Percentiles rank a stretch among this genome's conserved stretches.
Conservation (phyloP, 1,140 invertebrate species). For the Bombus cullumanus region DNA sequence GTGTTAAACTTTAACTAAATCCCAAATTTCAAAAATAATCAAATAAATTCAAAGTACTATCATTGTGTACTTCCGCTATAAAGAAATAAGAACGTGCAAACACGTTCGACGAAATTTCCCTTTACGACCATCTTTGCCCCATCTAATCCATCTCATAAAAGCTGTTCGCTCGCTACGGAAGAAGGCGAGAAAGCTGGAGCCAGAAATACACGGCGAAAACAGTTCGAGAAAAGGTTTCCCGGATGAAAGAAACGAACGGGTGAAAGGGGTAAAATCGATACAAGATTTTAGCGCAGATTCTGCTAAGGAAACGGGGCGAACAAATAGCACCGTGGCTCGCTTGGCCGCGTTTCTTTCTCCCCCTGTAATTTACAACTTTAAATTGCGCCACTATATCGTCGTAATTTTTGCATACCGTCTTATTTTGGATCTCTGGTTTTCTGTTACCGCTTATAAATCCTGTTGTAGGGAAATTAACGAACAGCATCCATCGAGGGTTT, state of each 20-base stretch:
- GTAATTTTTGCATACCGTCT: not conserved
- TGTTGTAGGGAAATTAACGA: not conserved
- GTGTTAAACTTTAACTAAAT: not conserved
- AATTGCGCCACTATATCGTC: conserved; percentile 3
- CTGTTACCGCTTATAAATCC: not conserved
- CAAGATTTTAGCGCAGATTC: conserved; percentile 46
- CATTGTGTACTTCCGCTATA: not conserved
- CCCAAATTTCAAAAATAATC: not conserved
- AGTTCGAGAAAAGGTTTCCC: conserved; percentile 15
- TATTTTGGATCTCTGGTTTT: not conserved
- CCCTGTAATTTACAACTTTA: not conserved
- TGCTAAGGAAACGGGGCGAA: conserved; percentile 23
- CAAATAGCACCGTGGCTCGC: not conserved
- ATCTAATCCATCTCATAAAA: conserved; percentile 55
- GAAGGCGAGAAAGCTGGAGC: not conserved
- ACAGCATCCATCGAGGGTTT: not conserved
- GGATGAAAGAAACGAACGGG: conserved; percentile 48
- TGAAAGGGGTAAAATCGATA: conserved; percentile 36
- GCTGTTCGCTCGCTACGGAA: not conserved
- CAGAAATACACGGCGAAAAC: conserved; percentile 2
- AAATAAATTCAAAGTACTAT: not conserved
- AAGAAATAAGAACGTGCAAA: conserved; percentile 25
- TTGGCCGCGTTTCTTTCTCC: not conserved
- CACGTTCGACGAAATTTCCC: conserved; percentile 58
- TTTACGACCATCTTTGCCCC: conserved; percentile 56